These are phyloP conservation scores for Lochmaea crataegi DNA, from an alignment of 2,888 invertebrate genomes.

Conservation along the genomic window DNA sequence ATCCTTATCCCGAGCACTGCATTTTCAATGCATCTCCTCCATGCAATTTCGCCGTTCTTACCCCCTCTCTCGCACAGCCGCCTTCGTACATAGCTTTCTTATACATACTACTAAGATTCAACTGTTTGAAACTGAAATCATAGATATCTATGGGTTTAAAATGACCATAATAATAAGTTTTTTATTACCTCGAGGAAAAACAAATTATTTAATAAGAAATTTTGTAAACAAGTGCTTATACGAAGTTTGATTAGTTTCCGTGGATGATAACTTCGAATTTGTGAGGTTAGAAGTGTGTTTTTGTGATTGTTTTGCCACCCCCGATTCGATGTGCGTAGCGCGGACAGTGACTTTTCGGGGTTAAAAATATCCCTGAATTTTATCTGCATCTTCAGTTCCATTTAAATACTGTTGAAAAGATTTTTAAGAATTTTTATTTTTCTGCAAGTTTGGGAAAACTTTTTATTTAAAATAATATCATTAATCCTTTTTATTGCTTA, in stretches of 20 bases:
- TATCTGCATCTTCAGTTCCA: not conserved
- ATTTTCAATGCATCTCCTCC: conserved; percentile 47
- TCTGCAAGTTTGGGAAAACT: not conserved
- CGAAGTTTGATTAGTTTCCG: conserved; percentile 35
- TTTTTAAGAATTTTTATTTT: not conserved
- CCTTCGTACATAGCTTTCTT: conserved; percentile 59
- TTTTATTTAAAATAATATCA: not conserved
- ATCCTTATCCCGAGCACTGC: conserved; percentile 48
- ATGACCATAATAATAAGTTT: conserved; percentile 51
- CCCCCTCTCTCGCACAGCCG: conserved; percentile 51
- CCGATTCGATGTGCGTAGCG: conserved; percentile 24
- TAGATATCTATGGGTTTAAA: conserved; percentile 59
- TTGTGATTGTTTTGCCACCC: conserved; percentile 40
- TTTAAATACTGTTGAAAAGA: not conserved
- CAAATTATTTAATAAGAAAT: conserved; percentile 30
- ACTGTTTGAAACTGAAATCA: conserved; percentile 63
- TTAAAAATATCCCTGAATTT: conserved; percentile 33
- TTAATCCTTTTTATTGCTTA: not conserved
- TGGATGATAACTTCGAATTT: conserved; percentile 39
- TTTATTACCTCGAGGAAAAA: conserved; percentile 26
- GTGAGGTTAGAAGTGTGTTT: conserved; percentile 46
- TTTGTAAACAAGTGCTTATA: conserved; percentile 28
- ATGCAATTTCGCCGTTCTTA: conserved; percentile 49
- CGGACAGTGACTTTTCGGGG: conserved; percentile 26
- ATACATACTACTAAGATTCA: conserved; percentile 61